Conservation (phyloP, 2,888 invertebrate species). For the Achlya flavicornis region DNA sequence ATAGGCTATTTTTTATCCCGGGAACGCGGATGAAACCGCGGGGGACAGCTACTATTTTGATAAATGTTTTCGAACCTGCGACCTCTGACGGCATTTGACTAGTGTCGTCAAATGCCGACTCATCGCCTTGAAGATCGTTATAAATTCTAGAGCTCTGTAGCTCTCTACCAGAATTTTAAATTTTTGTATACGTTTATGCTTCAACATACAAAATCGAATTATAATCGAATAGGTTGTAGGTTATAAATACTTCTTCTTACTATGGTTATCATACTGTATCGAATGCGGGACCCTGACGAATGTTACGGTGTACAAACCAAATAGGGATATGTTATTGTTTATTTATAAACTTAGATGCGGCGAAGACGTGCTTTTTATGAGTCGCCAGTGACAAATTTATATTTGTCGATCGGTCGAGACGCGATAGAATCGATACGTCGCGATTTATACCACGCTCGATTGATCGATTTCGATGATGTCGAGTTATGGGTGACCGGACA, state of each 20-base stretch:
- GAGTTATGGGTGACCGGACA: constrained; percentile 63
- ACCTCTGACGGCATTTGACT: no score
- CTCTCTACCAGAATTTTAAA: no score
- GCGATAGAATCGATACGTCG: constrained; percentile 77
- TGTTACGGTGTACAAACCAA: constrained; percentile 70
- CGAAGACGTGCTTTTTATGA: constrained; percentile 67
- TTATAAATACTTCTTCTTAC: constrained; percentile 49
- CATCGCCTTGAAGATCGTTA: no score
- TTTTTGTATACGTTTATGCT: neutral
- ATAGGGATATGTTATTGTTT: constrained; percentile 77
- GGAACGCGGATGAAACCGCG: no score
- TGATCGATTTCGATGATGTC: constrained; percentile 77
- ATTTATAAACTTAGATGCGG: constrained; percentile 74
- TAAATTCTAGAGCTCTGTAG: no score
- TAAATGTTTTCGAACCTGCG: no score
- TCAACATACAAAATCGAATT: constrained; percentile 16
- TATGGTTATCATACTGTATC: constrained; percentile 64
- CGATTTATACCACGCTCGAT: constrained; percentile 75
- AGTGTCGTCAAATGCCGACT: no score
- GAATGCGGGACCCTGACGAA: constrained; percentile 64
- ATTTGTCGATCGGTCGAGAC: constrained; percentile 76
- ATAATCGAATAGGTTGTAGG: constrained; percentile 31
- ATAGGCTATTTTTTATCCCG: no score
- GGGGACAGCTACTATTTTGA: no score
- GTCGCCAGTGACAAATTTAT: constrained; percentile 80